Conservation (phyloP, 2,888 invertebrate species). For the Plemyria rubiginata region DNA sequence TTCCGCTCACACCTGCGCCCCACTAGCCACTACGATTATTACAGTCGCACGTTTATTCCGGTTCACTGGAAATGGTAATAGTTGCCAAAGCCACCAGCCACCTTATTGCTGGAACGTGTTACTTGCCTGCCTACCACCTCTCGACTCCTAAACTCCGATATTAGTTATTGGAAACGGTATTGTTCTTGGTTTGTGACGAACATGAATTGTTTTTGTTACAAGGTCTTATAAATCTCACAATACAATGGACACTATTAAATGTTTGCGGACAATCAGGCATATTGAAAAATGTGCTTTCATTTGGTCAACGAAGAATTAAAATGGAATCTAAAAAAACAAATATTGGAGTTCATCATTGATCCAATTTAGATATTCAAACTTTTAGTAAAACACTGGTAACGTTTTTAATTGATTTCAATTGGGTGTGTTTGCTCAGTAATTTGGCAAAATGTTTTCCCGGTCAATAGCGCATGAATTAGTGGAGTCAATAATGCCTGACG, state of each 20-base stretch:
- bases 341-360: constrained; percentile 22
- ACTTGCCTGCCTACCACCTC: constrained; percentile 35
- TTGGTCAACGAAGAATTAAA: constrained; percentile 17
- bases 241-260: constrained; percentile 12
- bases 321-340: constrained; percentile 21
- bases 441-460: constrained; percentile 29
- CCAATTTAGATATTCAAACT: constrained; percentile 22
- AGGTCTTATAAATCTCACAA: too few relatives aligned
- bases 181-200: constrained; percentile 36
- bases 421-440: constrained; percentile 34
- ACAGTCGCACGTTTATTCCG: constrained; percentile 64
- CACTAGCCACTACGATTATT: constrained; percentile 48
- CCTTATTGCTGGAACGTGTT: constrained; percentile 63
- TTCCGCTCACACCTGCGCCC: constrained; percentile 44
- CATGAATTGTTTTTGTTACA: constrained; percentile 23
- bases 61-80: constrained; percentile 71
- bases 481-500: constrained; percentile 37
- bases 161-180: constrained; percentile 43
- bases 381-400: constrained; percentile 6
- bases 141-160: constrained; percentile 37
- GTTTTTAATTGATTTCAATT: constrained; percentile 24
- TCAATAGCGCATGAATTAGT: constrained; percentile 38
- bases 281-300: constrained; percentile 18
- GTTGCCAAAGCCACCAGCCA: constrained; percentile 52
- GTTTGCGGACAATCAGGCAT: constrained; percentile 21